Conservation (phyloP, 2,113 vertebrate genomes). For the Sardina pilchardus region DNA sequence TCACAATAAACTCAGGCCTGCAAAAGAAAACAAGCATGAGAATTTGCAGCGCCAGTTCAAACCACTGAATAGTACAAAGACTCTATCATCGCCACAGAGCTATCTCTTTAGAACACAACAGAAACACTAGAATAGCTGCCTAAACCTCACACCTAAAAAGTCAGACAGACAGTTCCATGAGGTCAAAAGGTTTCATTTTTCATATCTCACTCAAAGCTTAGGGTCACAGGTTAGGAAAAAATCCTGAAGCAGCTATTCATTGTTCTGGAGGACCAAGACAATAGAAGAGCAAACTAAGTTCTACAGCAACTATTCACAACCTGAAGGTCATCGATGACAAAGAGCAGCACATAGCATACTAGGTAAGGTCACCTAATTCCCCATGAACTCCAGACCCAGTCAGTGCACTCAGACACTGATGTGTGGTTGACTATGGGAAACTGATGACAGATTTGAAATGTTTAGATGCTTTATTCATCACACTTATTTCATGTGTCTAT, state of each 20-base stretch:
- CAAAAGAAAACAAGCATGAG: neutral
- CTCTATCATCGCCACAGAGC: neutral
- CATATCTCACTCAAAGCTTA: neutral
- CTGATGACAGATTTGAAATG: neutral
- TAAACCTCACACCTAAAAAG: neutral
- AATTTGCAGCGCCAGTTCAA: neutral
- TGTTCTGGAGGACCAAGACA: neutral
- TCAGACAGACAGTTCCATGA: neutral
- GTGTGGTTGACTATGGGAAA: neutral
- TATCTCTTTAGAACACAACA: neutral
- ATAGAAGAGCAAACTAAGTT: neutral
- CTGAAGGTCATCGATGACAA: neutral
- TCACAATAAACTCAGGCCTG: conserved; percentile 21
- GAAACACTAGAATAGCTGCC: neutral
- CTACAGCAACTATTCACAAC: neutral
- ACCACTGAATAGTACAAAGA: neutral
- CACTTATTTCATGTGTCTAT: neutral
- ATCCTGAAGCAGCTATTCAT: neutral
- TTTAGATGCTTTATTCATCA: neutral
- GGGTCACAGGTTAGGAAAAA: neutral
- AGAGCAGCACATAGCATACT: neutral
- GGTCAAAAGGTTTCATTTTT: neutral
- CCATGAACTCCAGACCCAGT: neutral
- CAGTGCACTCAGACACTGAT: neutral
- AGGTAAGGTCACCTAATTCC: neutral